Evolutionary conservation across 2,797 vertebrate genomes (phyloP).

Genomic region (Graptemys geographica): DNA sequence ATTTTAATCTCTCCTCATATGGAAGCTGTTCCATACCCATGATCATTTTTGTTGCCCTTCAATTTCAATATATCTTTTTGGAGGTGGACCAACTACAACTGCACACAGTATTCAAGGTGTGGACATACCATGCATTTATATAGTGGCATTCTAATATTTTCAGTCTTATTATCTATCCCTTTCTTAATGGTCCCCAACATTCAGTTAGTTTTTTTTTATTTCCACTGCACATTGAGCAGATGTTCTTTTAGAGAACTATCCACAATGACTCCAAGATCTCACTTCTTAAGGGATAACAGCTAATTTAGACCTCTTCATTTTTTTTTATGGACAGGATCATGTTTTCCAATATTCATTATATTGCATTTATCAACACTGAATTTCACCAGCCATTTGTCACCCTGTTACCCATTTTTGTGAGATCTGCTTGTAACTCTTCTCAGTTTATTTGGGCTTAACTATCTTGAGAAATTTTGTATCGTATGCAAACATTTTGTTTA

Average conservation of each 20-base stretch:
- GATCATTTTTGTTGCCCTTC: not conserved
- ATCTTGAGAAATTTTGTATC: not conserved
- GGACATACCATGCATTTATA: not conserved
- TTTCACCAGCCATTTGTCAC: not conserved
- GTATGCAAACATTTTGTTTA: too few relatives aligned
- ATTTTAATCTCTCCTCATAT: not conserved
- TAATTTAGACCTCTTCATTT: not conserved
- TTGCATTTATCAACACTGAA: not conserved
- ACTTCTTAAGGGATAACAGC: not conserved
- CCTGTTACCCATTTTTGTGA: not conserved
- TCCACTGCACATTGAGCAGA: not conserved
- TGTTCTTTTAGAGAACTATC: not conserved
- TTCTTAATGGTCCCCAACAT: not conserved
- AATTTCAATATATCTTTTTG: not conserved
- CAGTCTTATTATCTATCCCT: not conserved
- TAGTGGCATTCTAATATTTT: not conserved
- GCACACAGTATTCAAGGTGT: not conserved
- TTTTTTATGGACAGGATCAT: not conserved
- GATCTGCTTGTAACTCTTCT: not conserved
- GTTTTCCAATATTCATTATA: not conserved
- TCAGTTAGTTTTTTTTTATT: not conserved
- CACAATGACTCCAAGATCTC: not conserved
- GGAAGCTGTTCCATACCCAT: not conserved
- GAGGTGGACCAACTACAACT: not conserved
- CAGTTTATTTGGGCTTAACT: not conserved